Percentiles rank a stretch among this genome's conserved stretches.
Conservation (phyloP, 2,888 invertebrate genomes). For the Plagodis pulveraria region DNA sequence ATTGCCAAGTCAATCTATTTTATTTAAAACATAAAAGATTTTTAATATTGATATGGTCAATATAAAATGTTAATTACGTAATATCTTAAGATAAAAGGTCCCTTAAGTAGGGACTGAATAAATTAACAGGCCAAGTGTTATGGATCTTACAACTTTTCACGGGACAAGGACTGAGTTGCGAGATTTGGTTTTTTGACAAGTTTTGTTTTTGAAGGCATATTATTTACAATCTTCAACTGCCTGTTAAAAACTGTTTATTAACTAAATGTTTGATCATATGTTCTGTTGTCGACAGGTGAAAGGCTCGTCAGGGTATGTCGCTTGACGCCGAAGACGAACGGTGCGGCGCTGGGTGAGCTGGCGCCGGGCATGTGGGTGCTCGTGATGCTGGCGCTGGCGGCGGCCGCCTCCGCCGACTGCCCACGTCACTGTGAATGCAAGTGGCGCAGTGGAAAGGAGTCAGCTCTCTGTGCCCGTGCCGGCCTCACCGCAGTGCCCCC, state of each 20-base stretch:
- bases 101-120: no score
- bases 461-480: constrained; percentile 91
- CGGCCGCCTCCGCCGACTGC: constrained; percentile 86
- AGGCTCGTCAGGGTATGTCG: constrained; percentile 70
- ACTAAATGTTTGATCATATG: background rate
- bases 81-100: no score
- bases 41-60: no score
- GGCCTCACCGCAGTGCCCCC: constrained; percentile 90
- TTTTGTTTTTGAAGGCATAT: no score
- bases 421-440: constrained; percentile 93
- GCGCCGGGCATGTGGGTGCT: constrained; percentile 86
- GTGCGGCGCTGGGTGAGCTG: constrained; percentile 74
- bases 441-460: constrained; percentile 95
- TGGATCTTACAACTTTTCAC: no score
- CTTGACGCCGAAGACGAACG: constrained; percentile 68
- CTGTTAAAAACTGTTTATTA: background rate
- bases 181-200: no score
- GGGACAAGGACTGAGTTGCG: no score
- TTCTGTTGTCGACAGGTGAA: constrained; percentile 57
- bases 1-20: no score
- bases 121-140: no score
- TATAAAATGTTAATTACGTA: no score
- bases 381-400: constrained; percentile 74
- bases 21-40: no score
- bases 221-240: no score